Evolutionary conservation across 2,113 vertebrate species (phyloP).

Genomic region (Lanius collurio): DNA sequence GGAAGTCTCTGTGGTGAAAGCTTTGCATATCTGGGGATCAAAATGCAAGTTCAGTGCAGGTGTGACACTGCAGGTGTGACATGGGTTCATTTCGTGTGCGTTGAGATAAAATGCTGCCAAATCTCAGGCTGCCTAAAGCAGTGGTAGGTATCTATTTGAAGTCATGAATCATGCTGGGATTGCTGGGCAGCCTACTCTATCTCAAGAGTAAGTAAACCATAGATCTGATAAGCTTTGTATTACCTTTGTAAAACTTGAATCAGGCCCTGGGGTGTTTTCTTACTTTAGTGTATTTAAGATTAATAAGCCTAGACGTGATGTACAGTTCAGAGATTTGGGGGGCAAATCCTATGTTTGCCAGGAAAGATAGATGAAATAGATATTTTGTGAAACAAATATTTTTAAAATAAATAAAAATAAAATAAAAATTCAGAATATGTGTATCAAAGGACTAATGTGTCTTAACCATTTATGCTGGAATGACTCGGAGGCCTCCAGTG

Average conservation of each 20-base stretch:
- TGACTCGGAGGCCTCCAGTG: neutral
- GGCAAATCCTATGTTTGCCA: neutral
- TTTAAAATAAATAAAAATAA: conserved; percentile 8
- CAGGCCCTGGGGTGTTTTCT: neutral
- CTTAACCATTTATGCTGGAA: neutral
- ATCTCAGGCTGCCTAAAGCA: neutral
- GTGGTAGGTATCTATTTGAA: neutral
- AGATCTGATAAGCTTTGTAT: neutral
- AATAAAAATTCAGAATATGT: neutral
- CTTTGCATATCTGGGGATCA: neutral
- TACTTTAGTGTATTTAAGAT: neutral
- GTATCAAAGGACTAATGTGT: neutral
- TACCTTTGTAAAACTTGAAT: neutral
- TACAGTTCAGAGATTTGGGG: neutral
- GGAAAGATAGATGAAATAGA: neutral
- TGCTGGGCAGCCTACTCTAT: neutral
- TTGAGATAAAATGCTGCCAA: neutral
- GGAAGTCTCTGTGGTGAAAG: neutral
- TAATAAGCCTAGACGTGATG: neutral
- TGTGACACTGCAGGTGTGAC: neutral
- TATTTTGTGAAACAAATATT: neutral
- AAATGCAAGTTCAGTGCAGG: neutral
- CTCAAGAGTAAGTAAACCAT: neutral
- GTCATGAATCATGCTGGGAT: neutral
- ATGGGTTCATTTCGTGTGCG: neutral